Conservation (phyloP, 1,140 invertebrate species). For the Stegodyphus dumicola region DNA sequence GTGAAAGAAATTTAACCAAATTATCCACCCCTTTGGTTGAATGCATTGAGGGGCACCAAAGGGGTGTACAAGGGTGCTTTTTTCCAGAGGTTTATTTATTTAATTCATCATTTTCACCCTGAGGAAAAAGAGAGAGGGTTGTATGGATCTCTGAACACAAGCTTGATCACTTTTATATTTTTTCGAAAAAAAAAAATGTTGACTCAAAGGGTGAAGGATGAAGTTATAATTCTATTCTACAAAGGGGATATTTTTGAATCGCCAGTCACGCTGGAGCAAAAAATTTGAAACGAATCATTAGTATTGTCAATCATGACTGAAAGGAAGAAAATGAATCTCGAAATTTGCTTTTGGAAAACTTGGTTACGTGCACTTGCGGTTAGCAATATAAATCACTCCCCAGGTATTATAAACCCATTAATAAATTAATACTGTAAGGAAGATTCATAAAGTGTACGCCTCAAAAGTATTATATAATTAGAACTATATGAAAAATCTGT, state of each 20-base stretch:
- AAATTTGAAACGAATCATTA: conserved; percentile 24
- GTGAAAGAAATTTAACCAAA: conserved; percentile 39
- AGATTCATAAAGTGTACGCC: too few relatives aligned
- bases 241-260: conserved; percentile 1
- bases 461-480: too few relatives aligned
- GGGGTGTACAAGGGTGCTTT: conserved; percentile 32
- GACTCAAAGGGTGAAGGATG: conserved; percentile 46
- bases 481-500: too few relatives aligned
- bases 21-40: conserved; percentile 39
- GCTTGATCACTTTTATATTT: conserved; percentile 7
- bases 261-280: background rate
- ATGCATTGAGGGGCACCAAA: conserved; percentile 31
- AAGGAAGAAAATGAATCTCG: too few relatives aligned
- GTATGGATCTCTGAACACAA: background rate
- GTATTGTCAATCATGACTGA: background rate
- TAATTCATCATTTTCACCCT: conserved; percentile 40
- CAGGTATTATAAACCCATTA: too few relatives aligned
- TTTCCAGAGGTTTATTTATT: conserved; percentile 31
- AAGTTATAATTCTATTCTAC: conserved; percentile 51
- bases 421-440: too few relatives aligned
- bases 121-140: background rate
- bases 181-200: background rate
- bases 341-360: too few relatives aligned
- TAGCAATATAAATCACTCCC: too few relatives aligned
- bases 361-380: too few relatives aligned